Evolutionary conservation across 1,140 invertebrate genomes (phyloP), one percentile per base, ranked within the genome.

Genomic region (Sitophilus oryzae): DNA sequence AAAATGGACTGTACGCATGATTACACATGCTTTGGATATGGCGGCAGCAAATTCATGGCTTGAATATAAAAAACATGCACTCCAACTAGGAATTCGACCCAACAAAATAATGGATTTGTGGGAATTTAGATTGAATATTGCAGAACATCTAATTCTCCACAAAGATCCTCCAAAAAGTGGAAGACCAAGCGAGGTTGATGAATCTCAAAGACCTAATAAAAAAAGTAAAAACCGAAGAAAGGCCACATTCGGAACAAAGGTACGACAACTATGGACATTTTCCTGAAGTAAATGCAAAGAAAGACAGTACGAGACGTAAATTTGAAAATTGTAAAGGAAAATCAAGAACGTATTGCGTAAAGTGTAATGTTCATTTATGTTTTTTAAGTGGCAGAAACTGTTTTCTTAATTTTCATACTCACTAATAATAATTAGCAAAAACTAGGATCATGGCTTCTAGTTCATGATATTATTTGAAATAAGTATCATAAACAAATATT

Each of bases 1-100:
- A 63, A 70, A 71, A 64, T 69, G 64, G 64, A 70, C 64, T 42
- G 18, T 69, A 20, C 52, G 62, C 38, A 59, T 68, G 52, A 59
- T 70, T 25, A 56, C 53, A 42, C 68, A 70, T 64, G 59, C 48
- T 16, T 45, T 69, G 8, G 64, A 70, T 51, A 14, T 70, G 11
- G 59, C 59, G 3, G 25, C 57, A 40, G 46, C 48, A n/a, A 62
- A 68, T 52, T 48, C 56, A 40, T 69, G 64, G 62, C 44, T 66
- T 22, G 65, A 68, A 52, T 66, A 70, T 56, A 58, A 46, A 51
- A 37, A 49, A 36, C 16, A 46, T 48, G 44, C 30, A n/a, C 11
- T 34, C 21, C 15, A n/a, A n/a, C n/a, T n/a, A n/a, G n/a, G n/a
- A n/a, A n/a, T n/a, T n/a, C n/a, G n/a, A n/a, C n/a, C n/a, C n/a